Base-by-base conservation (phyloP, 2,888 invertebrate species). In the Chrysopilus asiliformis region DNA sequence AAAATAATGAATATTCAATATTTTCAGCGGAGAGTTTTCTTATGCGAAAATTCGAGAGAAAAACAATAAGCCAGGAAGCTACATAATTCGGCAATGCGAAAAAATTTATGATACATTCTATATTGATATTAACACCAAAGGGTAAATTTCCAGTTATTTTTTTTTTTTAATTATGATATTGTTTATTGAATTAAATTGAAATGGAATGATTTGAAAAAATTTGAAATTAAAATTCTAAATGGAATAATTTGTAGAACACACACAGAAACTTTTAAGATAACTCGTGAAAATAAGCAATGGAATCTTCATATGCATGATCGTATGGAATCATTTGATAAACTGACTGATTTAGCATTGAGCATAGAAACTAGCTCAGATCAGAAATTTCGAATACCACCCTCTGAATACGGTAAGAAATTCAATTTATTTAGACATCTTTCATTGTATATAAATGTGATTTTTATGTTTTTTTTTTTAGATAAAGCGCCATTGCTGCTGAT, bases 31-130 rank as follows among this genome's bases (percentile, higher is more conserved):
- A 31, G 79, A 79, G 51, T 90, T 86, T 65, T 80, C 89, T 0
- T 82, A 84, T 57, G 70, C 77, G 16, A 89, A 89, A 65, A 67
- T 91, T 34, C 77, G 81, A 53, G 79, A 82, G 46, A 86, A 86
- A 7, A 70, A 70, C 6, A 79, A 80, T 52, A 71, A 73, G 53
- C 71, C 76, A 26, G 89, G 89, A 14, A 80, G 79, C 53, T 90
- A 78, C 55, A 77, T 91, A 45, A 58, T 91, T 24, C 68, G 90
- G 25, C 82, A 89, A 57, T 83, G 86, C 54, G 83, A 84, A 56
- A 72, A 74, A 17, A 73, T 74, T 45, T 89, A 86, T 53, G 76
- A 82, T 54, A 72, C 74, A 36, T 89, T 74, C 62, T 84, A 79
- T 54, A 70, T 91, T 43, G 90, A 90, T 56, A 80, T 82, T 18